Conservation (phyloP, 2,888 invertebrate species). For the Polydrusus cervinus region DNA sequence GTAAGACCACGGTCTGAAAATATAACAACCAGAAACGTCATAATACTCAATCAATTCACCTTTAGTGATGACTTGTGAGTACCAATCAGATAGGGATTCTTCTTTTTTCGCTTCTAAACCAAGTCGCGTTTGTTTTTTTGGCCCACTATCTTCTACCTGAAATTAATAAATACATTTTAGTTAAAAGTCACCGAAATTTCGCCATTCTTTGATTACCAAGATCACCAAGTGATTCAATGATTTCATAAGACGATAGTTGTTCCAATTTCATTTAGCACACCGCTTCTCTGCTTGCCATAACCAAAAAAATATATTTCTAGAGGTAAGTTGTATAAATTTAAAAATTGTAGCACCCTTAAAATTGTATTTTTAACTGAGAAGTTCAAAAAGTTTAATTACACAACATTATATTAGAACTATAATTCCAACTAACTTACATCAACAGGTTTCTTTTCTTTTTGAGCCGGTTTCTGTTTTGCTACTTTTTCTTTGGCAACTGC, state of each 20-base stretch:
- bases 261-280: too few relatives aligned
- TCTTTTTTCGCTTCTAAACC: slow-evolving; percentile 95
- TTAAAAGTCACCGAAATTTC: neutral
- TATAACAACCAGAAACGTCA: slow-evolving; percentile 99
- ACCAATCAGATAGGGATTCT: slow-evolving; percentile 97
- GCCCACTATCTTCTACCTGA: slow-evolving; percentile 71
- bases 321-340: too few relatives aligned
- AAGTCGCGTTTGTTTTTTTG: slow-evolving; percentile 93
- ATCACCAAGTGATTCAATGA: too few relatives aligned
- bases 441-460: slow-evolving; percentile 62
- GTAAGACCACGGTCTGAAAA: slow-evolving; percentile 97
- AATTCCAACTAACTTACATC: slow-evolving; percentile 22
- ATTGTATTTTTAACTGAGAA: too few relatives aligned
- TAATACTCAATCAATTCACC: slow-evolving; percentile 99
- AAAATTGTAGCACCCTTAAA: too few relatives aligned
- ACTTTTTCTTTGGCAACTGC: slow-evolving; percentile 64
- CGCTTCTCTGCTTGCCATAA: too few relatives aligned
- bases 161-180: slow-evolving; percentile 28
- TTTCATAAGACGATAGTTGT: too few relatives aligned
- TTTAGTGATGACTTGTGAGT: slow-evolving; percentile 93
- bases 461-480: slow-evolving; percentile 63
- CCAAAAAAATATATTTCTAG: too few relatives aligned
- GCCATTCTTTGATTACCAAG: too few relatives aligned
- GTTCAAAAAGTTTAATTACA: too few relatives aligned
- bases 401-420: too few relatives aligned